phyloP scores from a whole-genome alignment of 2,113 vertebrate species.

The Excalfactoria chinensis region DNA sequence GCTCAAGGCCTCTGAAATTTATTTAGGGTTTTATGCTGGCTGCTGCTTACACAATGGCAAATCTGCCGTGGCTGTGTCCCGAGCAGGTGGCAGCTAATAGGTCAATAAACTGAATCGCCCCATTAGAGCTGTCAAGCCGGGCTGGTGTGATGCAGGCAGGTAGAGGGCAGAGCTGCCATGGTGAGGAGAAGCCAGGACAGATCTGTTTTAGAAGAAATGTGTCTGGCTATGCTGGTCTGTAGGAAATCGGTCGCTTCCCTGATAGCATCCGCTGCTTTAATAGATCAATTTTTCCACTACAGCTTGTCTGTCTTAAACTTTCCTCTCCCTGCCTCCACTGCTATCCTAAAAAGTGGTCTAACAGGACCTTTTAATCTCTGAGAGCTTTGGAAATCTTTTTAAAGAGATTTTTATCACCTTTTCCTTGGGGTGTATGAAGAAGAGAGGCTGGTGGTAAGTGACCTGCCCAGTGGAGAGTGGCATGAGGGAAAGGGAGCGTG shows the following conservation, averaged over 20 bases:
- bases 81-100: conserved; percentile 38
- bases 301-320: conserved; percentile 9
- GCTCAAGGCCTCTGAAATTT: not conserved
- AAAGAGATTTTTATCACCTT: not conserved
- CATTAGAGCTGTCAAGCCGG: not conserved
- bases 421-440: not conserved
- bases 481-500: not conserved
- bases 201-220: not conserved
- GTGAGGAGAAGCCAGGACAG: not conserved
- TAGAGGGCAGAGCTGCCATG: not conserved
- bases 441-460: not conserved
- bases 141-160: not conserved
- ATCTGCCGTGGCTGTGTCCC: not conserved
- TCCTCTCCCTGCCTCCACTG: not conserved
- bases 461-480: not conserved
- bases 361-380: not conserved
- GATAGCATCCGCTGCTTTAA: not conserved
- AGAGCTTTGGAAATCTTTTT: not conserved
- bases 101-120: not conserved
- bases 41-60: not conserved
- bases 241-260: not conserved
- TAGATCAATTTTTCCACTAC: not conserved
- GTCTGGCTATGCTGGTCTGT: not conserved
- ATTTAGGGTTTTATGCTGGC: conserved; percentile 23
- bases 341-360: not conserved